A percentile compares a stretch with the other conserved stretches of the same genome.
Conservation (phyloP, 2,797 vertebrate species). For the Xiphophorus birchmanni region DNA sequence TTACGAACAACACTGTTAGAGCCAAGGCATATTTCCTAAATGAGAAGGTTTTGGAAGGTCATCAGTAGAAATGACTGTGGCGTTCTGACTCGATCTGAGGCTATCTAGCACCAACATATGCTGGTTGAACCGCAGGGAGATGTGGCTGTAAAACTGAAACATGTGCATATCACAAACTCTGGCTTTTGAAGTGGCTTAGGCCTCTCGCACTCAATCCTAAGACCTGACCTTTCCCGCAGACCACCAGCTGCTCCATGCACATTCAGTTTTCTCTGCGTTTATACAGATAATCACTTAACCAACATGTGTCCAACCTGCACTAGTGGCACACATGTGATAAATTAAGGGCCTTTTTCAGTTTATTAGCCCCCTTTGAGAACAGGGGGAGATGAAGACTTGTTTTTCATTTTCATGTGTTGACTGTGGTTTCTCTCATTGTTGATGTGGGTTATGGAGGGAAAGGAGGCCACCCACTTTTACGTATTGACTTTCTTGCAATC, state of each 20-base stretch:
- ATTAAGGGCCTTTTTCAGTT: slow-evolving; percentile 62
- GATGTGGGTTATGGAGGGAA: slow-evolving; percentile 11
- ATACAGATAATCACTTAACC: slow-evolving; percentile 60
- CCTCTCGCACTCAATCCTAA: slow-evolving; percentile 32
- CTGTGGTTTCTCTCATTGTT: slow-evolving; percentile 40
- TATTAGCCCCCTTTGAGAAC: slow-evolving; percentile 33
- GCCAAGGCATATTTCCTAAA: slow-evolving; percentile 47
- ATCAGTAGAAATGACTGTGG: slow-evolving; percentile 25
- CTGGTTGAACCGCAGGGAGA: slow-evolving; percentile 38
- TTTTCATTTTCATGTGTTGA: slow-evolving; percentile 36
- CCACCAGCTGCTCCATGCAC: slow-evolving; percentile 47
- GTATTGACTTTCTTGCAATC: slow-evolving; percentile 52
- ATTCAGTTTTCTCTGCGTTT: slow-evolving; percentile 23
- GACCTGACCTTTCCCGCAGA: slow-evolving; percentile 63
- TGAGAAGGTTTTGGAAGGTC: slow-evolving; percentile 24
- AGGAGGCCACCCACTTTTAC: slow-evolving; percentile 27
- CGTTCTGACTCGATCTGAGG: slow-evolving; percentile 28
- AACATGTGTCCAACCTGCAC: slow-evolving; percentile 27
- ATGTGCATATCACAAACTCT: slow-evolving; percentile 25
- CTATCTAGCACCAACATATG: slow-evolving; percentile 62
- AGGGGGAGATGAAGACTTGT: slow-evolving; percentile 1
- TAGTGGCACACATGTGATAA: slow-evolving; percentile 30
- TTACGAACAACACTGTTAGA: slow-evolving; percentile 17
- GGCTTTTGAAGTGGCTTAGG: slow-evolving; percentile 56
- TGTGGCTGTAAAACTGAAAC: slow-evolving; percentile 35